Conservation (phyloP, 1,140 invertebrate genomes). For the Colletes latitarsis region DNA sequence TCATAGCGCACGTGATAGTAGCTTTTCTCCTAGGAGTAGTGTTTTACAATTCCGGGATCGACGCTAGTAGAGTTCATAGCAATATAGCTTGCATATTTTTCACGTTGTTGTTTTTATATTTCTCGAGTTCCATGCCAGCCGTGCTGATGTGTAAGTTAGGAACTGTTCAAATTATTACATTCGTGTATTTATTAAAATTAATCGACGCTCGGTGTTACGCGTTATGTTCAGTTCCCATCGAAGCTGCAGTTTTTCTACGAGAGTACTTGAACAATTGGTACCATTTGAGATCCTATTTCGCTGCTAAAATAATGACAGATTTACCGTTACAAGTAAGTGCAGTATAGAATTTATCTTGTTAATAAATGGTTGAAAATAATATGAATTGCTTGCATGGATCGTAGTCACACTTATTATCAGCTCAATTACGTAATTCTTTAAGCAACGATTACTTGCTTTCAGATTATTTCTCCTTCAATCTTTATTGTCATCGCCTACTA, state of each 20-base stretch:
- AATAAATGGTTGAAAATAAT: too few relatives aligned
- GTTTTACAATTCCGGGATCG: constrained; percentile 90
- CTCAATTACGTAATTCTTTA: too few relatives aligned
- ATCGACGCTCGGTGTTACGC: too few relatives aligned
- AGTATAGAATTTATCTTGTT: background rate
- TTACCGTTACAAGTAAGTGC: constrained; percentile 89
- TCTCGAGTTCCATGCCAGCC: constrained; percentile 93
- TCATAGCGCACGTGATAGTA: constrained; percentile 87
- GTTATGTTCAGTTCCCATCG: constrained; percentile 87
- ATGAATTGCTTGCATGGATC: too few relatives aligned
- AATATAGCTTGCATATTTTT: constrained; percentile 93
- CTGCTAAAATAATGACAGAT: constrained; percentile 92
- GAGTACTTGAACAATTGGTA: constrained; percentile 97
- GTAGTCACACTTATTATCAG: too few relatives aligned
- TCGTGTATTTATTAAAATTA: too few relatives aligned
- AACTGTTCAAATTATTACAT: background rate
- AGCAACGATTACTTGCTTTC: too few relatives aligned
- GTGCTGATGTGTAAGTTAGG: constrained; percentile 90
- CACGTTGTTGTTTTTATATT: constrained; percentile 91
- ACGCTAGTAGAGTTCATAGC: constrained; percentile 88
- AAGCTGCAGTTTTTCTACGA: constrained; percentile 91
- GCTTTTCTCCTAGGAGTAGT: constrained; percentile 90
- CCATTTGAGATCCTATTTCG: constrained; percentile 90
- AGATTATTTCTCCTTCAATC: constrained; percentile 87
- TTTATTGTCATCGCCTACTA: constrained; percentile 90